Evolutionary conservation across 2,113 vertebrate species (phyloP), one percentile per base, ranked within the genome.

Genomic region (Planiliza haematocheilus): DNA sequence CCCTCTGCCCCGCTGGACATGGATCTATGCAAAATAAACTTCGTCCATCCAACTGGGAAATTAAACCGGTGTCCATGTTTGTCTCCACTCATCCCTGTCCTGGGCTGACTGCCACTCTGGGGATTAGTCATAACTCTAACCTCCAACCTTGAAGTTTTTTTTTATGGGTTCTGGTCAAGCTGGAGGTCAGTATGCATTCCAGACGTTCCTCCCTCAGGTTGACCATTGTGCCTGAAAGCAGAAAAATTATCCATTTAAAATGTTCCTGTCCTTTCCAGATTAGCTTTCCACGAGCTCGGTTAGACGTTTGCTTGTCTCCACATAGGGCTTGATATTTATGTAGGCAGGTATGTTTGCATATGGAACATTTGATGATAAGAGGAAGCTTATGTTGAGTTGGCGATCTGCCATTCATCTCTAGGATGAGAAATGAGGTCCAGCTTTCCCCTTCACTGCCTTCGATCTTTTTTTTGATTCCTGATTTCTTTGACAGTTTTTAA

Each of bases 91-190:
- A 70, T 77, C 60, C 49, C 18, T 61, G 11, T 36, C 38, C 59
- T 37, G 36, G 63, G 56, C 24, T 42, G 20, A 38, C 18, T 58
- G 62, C 70, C 60, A 61, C 56, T 18, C 14, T 1, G 1, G 50
- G 52, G 66, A 82, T 86, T 67, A 59, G 58, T 81, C 57, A 76
- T 71, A 57, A 80, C 17, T 58, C n/a, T 81, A 55, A 84, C 82
- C 74, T 77, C 24, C 34, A 49, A 72, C 62, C 65, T 60, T 60
- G 18, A 41, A 18, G 7, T 16, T 57, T 66, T 74, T 76, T 75
- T 56, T 66, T 67, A 51, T 56, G 30, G 43, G 60, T 49, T 20
- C n/a, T 37, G 45, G 59, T 76, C 68, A 69, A 50, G 48, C 10
- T n/a, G 13, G 52, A 70, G 71, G 58, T 80, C 65, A 46, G 41